phyloP scores from a whole-genome alignment of 2,113 vertebrate species.

The Malurus elegans region DNA sequence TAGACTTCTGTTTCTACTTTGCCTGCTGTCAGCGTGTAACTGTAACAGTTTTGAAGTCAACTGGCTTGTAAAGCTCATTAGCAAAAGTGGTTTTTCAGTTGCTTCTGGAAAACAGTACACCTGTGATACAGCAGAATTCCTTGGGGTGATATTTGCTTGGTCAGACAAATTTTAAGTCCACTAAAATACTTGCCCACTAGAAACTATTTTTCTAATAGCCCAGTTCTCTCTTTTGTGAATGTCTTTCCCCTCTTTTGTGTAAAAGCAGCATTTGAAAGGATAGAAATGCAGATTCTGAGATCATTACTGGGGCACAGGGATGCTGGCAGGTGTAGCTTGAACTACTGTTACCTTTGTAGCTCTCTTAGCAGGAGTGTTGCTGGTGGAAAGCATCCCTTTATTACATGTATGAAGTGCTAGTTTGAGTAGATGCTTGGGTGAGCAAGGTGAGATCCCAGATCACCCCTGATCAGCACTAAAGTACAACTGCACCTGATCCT shows the following conservation, averaged over 20 bases:
- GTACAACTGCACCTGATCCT: not conserved
- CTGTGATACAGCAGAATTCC: not conserved
- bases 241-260: not conserved
- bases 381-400: not conserved
- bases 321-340: not conserved
- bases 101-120: not conserved
- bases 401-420: rapidly evolving
- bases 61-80: not conserved
- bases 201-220: not conserved
- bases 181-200: not conserved
- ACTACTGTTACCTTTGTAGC: not conserved
- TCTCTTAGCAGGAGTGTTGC: not conserved
- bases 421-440: not conserved
- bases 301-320: too few relatives aligned
- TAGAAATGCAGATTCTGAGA: not conserved
- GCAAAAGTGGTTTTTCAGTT: not conserved
- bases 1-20: not conserved
- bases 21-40: not conserved
- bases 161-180: not conserved
- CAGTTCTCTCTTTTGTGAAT: not conserved
- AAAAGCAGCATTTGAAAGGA: not conserved
- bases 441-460: not conserved
- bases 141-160: not conserved
- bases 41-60: not conserved
- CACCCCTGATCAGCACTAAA: not conserved